A percentile compares a stretch with the other conserved stretches of the same genome.
Evolutionary conservation across 2,797 vertebrate species (phyloP).

Genomic region (Sebastes dallii): DNA sequence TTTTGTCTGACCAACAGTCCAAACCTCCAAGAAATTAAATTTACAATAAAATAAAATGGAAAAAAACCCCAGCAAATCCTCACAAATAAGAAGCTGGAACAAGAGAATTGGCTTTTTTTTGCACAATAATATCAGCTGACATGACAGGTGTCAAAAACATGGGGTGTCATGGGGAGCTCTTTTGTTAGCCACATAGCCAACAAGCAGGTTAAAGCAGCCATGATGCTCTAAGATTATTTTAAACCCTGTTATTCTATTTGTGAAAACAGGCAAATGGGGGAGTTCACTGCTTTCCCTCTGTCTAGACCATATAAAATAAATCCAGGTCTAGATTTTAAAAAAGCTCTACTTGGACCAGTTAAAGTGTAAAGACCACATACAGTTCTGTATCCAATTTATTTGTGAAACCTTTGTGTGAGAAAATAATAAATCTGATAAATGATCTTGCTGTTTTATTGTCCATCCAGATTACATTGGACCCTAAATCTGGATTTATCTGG

Average conservation of each 20-base stretch:
- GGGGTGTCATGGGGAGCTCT: not conserved
- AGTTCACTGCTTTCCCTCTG: not conserved
- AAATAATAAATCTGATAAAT: not conserved
- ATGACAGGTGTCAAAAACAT: not conserved
- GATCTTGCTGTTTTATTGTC: not conserved
- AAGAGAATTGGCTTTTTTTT: not conserved
- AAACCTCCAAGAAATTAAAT: no score
- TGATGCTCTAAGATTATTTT: rapidly evolving
- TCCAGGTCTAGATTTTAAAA: not conserved
- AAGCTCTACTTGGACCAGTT: not conserved
- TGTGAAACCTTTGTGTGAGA: not conserved
- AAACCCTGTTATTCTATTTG: not conserved
- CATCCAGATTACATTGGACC: not conserved
- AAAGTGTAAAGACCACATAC: no score
- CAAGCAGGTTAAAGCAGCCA: no score
- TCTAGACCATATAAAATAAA: not conserved
- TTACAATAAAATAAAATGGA: no score
- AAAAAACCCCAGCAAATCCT: not conserved
- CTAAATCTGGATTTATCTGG: not conserved
- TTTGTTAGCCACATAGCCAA: no score
- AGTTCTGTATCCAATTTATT: not conserved
- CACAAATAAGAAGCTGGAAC: not conserved
- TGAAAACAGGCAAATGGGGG: not conserved
- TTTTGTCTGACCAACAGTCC: not conserved
- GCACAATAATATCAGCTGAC: no score